Evolutionary conservation across 1,140 invertebrate species (phyloP).

Genomic region (Argopecten irradians): DNA sequence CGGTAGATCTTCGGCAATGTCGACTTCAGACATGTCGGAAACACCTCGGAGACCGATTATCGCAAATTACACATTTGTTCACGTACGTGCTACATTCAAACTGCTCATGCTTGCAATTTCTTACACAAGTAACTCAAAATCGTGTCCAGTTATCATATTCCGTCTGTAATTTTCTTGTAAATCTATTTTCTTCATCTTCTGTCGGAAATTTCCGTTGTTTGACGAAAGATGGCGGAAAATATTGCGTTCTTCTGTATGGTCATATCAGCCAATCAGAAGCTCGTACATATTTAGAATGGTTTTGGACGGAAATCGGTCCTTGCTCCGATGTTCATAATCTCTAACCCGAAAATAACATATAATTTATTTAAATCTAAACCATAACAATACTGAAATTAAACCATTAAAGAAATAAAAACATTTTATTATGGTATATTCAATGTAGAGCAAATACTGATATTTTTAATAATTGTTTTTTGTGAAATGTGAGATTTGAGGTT

Average conservation of each 20-base stretch:
- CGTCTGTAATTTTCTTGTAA: neutral
- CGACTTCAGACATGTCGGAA: constrained; percentile 74
- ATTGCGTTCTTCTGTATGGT: neutral
- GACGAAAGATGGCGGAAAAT: constrained; percentile 70
- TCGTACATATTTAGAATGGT: neutral
- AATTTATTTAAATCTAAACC: neutral
- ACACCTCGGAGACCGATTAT: constrained; percentile 28
- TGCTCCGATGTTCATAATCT: neutral
- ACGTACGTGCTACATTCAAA: neutral
- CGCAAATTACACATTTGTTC: neutral
- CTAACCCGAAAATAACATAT: neutral
- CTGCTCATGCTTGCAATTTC: neutral
- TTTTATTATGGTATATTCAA: neutral
- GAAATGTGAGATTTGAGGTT: neutral
- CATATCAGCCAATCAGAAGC: neutral
- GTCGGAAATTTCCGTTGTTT: constrained; percentile 72
- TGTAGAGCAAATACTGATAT: neutral
- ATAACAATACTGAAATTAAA: neutral
- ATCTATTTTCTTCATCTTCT: constrained; percentile 33
- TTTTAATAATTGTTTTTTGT: neutral
- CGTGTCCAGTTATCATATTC: neutral
- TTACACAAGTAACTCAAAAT: neutral
- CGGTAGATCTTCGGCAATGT: constrained; percentile 77
- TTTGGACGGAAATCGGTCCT: neutral
- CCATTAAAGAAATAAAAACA: neutral